Evolutionary conservation across 2,888 invertebrate genomes (phyloP).

Genomic region (Clitarchus hookeri): DNA sequence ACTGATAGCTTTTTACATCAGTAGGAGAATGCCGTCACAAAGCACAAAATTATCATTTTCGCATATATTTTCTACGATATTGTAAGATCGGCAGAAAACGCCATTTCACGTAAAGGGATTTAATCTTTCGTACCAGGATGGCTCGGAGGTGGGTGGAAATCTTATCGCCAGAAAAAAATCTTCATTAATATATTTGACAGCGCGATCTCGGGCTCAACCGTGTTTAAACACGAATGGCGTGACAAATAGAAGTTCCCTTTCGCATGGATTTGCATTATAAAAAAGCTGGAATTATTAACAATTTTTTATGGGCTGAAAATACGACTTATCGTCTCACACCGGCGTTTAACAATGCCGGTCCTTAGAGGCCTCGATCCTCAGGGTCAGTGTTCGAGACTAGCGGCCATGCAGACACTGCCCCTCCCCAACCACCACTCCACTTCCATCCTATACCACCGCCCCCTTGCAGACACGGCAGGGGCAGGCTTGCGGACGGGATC

Average conservation of each 20-base stretch:
- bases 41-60: neutral
- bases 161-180: neutral
- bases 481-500: neutral
- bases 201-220: neutral
- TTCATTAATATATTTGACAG: conserved; percentile 10
- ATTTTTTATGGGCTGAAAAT: neutral
- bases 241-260: conserved; percentile 14
- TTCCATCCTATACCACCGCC: neutral
- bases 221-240: conserved; percentile 14
- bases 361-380: neutral
- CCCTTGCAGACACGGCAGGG: neutral
- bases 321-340: neutral
- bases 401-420: neutral
- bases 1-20: neutral
- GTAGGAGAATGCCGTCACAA: neutral
- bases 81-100: neutral
- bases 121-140: neutral
- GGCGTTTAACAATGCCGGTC: neutral
- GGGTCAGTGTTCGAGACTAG: neutral
- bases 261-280: conserved; percentile 1
- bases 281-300: neutral
- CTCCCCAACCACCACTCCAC: neutral
- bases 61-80: neutral
- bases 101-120: neutral
- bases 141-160: neutral